Base-by-base conservation (phyloP, 2,113 vertebrate species). In the Paralichthys olivaceus region DNA sequence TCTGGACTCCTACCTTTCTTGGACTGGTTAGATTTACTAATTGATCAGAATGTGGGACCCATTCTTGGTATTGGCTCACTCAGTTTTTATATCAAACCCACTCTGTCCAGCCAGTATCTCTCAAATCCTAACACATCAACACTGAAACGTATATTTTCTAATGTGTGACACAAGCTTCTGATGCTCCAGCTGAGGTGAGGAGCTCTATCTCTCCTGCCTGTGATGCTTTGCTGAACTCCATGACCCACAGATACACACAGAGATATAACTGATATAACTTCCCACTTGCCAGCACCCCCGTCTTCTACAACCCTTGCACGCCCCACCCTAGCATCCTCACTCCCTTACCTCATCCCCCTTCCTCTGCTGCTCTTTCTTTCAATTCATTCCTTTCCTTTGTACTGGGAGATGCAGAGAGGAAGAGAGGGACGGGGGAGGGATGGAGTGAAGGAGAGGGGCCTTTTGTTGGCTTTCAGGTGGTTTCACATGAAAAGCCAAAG, bases 391-490 rank as follows among this genome's bases (percentile, higher is more conserved):
- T 62, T 53, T 72, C 59, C 88, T 91, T 92, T 93, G 90, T 91
- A 90, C 84, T 80, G 73, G 80, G 90, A 91, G 89, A 89, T 87
- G 82, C 68, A 77, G 69, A 63, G 73, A 63, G 69, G 0, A 47
- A 53, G 37, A 68, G 72, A 34, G 20, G 74, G 77, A 34, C 60
- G 71, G 69, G 0, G 54, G 56, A 20, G 72, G 69, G 34, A 13
- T 69, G 77, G 49, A 65, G 75, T 68, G 40, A 65, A 73, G 83
- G 73, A 75, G 43, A 58, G 63, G 60, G 66, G 69, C 62, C 84
- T 87, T 91, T 92, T 91, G 89, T 90, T 89, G 84, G 81, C 84
- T 93, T 92, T 91, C 89, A 91, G 89, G 92, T 91, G 92, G 80
- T 88, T 92, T 91, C 91, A 91, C 87, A 89, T 91, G 92, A 93